Evolutionary conservation across 2,797 vertebrate species (phyloP).

Genomic region (Scolopax bukidnonensis): DNA sequence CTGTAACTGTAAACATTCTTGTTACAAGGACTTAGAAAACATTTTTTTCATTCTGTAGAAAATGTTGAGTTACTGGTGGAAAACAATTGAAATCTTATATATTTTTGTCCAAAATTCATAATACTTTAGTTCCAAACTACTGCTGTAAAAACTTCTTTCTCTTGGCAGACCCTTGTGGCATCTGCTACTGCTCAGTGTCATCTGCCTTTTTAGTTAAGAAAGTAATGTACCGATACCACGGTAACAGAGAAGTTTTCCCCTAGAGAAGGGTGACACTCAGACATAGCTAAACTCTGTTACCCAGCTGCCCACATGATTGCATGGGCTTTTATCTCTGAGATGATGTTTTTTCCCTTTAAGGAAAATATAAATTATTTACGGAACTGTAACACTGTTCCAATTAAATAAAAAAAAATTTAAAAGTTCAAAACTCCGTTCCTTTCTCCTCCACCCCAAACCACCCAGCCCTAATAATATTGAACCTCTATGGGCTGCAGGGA

Average conservation of each 20-base stretch:
- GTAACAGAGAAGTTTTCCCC: not conserved
- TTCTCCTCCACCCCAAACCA: accelerated
- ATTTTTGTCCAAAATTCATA: not conserved
- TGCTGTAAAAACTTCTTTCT: not conserved
- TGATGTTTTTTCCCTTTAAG: not conserved
- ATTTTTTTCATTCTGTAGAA: not conserved
- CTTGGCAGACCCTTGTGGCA: not conserved
- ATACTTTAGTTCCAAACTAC: not conserved
- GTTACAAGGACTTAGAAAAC: not conserved
- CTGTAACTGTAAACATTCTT: not conserved
- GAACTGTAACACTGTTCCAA: not conserved
- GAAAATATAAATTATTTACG: not conserved
- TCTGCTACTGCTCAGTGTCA: not conserved
- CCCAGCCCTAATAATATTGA: not conserved
- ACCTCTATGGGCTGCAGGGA: not conserved
- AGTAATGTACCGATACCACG: not conserved
- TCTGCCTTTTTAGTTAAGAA: not conserved
- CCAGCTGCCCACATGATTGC: not conserved
- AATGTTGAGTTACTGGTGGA: not conserved
- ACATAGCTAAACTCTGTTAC: not conserved
- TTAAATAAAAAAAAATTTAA: not conserved
- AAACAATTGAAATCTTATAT: not conserved
- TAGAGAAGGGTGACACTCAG: not conserved
- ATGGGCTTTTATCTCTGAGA: not conserved
- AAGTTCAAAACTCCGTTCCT: too few species aligned